Base-by-base conservation (phyloP, 2,888 invertebrate genomes). In the Aphrophora alni region DNA sequence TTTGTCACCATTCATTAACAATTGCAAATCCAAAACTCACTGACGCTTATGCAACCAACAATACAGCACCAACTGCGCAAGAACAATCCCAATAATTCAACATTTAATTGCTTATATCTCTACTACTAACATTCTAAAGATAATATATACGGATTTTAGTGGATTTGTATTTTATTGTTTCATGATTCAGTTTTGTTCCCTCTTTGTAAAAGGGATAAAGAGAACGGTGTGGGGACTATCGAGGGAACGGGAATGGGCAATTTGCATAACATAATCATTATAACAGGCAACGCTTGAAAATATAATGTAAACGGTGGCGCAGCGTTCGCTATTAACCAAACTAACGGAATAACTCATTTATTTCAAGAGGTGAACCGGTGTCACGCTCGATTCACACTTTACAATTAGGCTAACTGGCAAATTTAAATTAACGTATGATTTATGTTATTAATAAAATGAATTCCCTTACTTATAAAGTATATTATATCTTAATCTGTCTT, bases 231-330 rank as follows among this genome's bases (percentile, higher is more conserved):
- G 59, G 59, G 33, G n/a, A n/a, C n/a, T n/a, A n/a, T n/a, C n/a
- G n/a, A n/a, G n/a, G 14, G 44, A 14, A 44, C 44, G 44, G 44
- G 59, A 59, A 59, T 59, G 59, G 59, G 21, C 59, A 59, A 44
- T 59, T 59, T 59, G 59, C 59, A 59, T 59, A 59, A 59, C 59
- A 59, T 59, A 59, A 59, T 59, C 59, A 59, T 59, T 59, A 59
- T 59, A 59, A 5, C 21, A 44, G 21, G 59, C 21, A 14, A 59
- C 59, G 59, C 59, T 59, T n/a, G 59, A 59, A 59, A 59, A 59
- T 59, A 59, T 59, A 59, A 59, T 59, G 59, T 59, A 59, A 59
- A 21, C 59, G 59, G 59, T 59, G 59, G 59, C 59, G 59, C 59
- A 21, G 59, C 59, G 59, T 14, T 59, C 21, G 59, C 59, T 21